Conservation (phyloP, 2,113 vertebrate species). For the Eudyptes chrysolophus region DNA sequence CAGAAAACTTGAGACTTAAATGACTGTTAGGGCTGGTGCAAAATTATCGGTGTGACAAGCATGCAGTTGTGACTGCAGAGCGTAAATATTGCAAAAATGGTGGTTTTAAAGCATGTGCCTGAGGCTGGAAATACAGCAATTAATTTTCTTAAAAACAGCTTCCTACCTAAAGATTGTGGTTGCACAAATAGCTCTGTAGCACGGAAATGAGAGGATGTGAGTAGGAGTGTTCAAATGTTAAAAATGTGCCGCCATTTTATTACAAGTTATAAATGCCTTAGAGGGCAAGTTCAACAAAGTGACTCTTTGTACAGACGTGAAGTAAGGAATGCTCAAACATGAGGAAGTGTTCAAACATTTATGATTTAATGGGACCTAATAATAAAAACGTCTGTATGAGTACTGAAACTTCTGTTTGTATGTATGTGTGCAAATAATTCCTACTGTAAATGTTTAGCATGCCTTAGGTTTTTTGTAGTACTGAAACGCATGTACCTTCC, state of each 20-base stretch:
- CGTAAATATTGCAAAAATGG: not conserved
- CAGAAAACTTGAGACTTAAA: not conserved
- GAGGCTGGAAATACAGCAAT: not conserved
- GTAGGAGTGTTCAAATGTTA: not conserved
- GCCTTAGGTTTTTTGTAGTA: not conserved
- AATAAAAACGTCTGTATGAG: too few relatives aligned
- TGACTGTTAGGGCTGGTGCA: not conserved
- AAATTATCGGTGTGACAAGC: not conserved
- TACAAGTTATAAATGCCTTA: not conserved
- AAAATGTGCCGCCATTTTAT: not conserved
- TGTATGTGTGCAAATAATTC: not conserved
- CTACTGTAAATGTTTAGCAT: not conserved
- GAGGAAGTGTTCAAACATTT: not conserved
- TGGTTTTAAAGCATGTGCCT: not conserved
- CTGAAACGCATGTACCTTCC: not conserved
- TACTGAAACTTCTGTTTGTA: not conserved
- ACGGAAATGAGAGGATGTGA: not conserved
- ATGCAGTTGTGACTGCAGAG: not conserved
- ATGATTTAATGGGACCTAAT: not conserved
- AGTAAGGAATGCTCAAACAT: not conserved
- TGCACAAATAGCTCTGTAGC: not conserved
- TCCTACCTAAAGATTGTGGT: not conserved
- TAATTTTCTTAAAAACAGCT: not conserved
- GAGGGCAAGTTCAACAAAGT: not conserved
- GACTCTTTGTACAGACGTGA: not conserved